Conservation (phyloP, 2,797 vertebrate species). For the Rhincodon typus region DNA sequence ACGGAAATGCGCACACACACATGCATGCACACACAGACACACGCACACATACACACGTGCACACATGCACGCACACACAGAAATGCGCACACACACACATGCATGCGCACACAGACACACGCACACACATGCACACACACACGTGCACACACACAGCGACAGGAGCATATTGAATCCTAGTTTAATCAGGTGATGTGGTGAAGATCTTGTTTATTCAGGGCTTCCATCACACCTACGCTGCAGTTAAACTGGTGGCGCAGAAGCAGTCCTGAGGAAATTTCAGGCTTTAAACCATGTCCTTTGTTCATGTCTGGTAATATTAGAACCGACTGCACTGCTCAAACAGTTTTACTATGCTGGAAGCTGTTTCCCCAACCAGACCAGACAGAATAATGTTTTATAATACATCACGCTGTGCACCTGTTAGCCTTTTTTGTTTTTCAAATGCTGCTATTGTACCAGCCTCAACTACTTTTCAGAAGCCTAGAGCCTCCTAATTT, state of each 20-base stretch:
- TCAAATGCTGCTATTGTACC: too few species aligned
- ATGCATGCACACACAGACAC: too few species aligned
- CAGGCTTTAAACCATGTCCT: not conserved
- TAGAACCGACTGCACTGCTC: not conserved
- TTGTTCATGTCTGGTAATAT: not conserved
- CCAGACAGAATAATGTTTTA: conserved; percentile 19
- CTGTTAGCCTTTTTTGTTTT: not conserved
- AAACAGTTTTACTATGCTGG: not conserved
- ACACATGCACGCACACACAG: too few species aligned
- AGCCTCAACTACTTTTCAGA: too few species aligned
- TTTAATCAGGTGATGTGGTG: not conserved
- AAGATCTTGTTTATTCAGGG: not conserved
- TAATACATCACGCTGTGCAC: not conserved
- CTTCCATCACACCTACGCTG: not conserved
- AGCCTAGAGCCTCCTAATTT: not conserved
- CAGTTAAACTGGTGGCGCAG: not conserved
- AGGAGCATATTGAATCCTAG: not conserved
- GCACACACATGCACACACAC: too few species aligned
- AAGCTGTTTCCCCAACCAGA: not conserved
- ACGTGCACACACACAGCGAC: too few species aligned
- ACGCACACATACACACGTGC: too few species aligned
- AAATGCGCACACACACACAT: too few species aligned
- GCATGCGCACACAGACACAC: too few species aligned
- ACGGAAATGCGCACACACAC: too few species aligned
- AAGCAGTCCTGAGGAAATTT: not conserved